Conservation (phyloP, 2,797 vertebrate genomes). For the Coregonus suidteri region DNA sequence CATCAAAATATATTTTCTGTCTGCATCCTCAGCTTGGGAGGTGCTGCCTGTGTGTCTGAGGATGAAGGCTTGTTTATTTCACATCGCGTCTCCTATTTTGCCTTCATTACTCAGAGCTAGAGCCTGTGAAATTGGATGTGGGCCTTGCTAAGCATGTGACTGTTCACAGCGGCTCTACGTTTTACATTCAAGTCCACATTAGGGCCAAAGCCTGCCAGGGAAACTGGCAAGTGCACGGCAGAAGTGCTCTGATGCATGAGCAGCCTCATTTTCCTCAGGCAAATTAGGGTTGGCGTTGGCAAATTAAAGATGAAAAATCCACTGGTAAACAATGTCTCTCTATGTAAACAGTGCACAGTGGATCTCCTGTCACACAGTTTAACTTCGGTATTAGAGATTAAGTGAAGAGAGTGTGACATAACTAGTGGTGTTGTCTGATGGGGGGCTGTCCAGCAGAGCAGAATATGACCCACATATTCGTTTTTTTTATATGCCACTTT, state of each 20-base stretch:
- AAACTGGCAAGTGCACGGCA: slow-evolving; percentile 44
- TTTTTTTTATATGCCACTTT: slow-evolving; percentile 2
- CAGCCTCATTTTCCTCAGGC: slow-evolving; percentile 51
- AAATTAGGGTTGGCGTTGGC: slow-evolving; percentile 50
- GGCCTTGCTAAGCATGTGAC: slow-evolving; percentile 33
- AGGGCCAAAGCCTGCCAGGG: slow-evolving; percentile 53
- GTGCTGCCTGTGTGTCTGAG: slow-evolving; percentile 7
- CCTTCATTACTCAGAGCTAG: slow-evolving; percentile 23
- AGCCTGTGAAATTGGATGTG: slow-evolving; percentile 53
- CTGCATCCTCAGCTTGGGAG: not conserved
- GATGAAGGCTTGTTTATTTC: slow-evolving; percentile 35
- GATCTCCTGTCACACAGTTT: slow-evolving; percentile 27
- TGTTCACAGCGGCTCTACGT: slow-evolving; percentile 15
- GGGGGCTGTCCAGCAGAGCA: slow-evolving; percentile 4
- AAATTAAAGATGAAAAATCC: slow-evolving; percentile 61
- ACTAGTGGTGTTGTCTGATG: slow-evolving; percentile 19
- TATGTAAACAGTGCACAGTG: slow-evolving; percentile 26
- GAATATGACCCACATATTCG: slow-evolving; percentile 1
- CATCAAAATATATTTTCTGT: not conserved
- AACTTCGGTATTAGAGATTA: slow-evolving; percentile 38
- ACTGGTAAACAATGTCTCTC: slow-evolving; percentile 53
- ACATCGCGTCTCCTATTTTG: slow-evolving; percentile 27
- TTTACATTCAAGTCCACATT: slow-evolving; percentile 55
- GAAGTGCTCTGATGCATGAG: slow-evolving; percentile 50
- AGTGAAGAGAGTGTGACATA: slow-evolving; percentile 18